Percentiles rank a stretch among this genome's conserved stretches.
phyloP scores from a whole-genome alignment of 1,140 invertebrate species.

The Zaprionus lachaisei region DNA sequence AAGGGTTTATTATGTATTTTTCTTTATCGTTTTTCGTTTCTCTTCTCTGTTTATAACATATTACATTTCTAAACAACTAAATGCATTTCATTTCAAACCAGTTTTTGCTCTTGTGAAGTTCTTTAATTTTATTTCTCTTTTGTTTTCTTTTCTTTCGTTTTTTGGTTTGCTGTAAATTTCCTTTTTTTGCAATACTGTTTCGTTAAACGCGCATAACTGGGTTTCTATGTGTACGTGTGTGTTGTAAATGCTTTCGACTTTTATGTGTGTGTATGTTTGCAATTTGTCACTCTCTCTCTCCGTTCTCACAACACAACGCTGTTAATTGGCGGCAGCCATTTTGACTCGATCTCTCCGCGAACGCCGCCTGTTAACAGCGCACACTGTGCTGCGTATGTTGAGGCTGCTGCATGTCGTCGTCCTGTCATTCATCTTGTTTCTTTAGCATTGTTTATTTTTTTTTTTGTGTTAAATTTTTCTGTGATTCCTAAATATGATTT shows the following conservation, averaged over 20 bases:
- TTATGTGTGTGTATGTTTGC: constrained; percentile 22
- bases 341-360: neutral
- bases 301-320: neutral
- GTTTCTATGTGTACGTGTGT: constrained; percentile 35
- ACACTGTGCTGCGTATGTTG: constrained; percentile 26
- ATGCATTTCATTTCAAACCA: constrained; percentile 45
- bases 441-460: constrained; percentile 7
- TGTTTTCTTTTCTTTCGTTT: constrained; percentile 11
- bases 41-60: constrained; percentile 18
- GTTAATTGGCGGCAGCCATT: constrained; percentile 2
- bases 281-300: neutral
- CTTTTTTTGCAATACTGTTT: constrained; percentile 69
- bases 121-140: constrained; percentile 15
- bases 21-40: constrained; percentile 30
- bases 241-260: constrained; percentile 8
- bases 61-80: constrained; percentile 50
- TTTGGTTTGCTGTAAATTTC: constrained; percentile 24
- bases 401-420: constrained; percentile 5
- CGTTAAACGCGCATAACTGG: constrained; percentile 43
- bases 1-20: constrained; percentile 34
- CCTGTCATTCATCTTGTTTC: constrained; percentile 6
- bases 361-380: constrained; percentile 14
- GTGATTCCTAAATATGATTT: constrained; percentile 27
- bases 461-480: constrained; percentile 8
- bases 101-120: constrained; percentile 25